These are phyloP conservation scores for Spialia ferax DNA, from an alignment of 2,888 invertebrate genomes.

Conservation along the genomic window DNA sequence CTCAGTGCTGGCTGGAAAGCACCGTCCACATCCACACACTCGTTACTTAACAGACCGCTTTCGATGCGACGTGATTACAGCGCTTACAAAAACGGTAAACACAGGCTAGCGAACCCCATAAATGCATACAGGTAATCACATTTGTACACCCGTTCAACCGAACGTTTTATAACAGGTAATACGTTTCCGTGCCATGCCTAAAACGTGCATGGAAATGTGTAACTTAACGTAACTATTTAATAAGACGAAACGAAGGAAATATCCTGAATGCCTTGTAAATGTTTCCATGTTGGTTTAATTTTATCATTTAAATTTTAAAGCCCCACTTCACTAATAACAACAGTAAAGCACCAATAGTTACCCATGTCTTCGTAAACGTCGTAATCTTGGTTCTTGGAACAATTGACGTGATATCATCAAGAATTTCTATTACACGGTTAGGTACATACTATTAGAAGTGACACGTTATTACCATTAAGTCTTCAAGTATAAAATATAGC, in stretches of 20 bases:
- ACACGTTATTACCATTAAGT: neutral
- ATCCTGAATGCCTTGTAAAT: no score
- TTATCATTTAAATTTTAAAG: no score
- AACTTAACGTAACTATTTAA: no score
- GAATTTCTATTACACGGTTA: constrained; percentile 5
- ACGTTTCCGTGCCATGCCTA: no score
- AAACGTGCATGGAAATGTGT: no score
- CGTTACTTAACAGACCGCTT: constrained; percentile 61
- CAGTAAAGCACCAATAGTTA: neutral
- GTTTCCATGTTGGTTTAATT: no score
- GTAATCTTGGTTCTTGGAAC: neutral
- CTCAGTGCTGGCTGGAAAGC: constrained; percentile 50
- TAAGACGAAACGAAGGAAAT: no score
- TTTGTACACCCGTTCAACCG: neutral
- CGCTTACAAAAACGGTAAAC: constrained; percentile 29
- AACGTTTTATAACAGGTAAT: constrained; percentile 28
- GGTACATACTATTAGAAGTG: neutral
- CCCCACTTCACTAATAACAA: no score
- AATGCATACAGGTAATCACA: constrained; percentile 14
- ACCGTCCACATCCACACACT: constrained; percentile 67
- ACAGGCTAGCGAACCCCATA: constrained; percentile 27
- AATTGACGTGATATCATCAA: neutral
- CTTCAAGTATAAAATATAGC: neutral
- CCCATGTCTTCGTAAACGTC: neutral
- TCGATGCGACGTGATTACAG: constrained; percentile 63